phyloP scores from a whole-genome alignment of 2,888 invertebrate genomes.

The Auanema sp. region DNA sequence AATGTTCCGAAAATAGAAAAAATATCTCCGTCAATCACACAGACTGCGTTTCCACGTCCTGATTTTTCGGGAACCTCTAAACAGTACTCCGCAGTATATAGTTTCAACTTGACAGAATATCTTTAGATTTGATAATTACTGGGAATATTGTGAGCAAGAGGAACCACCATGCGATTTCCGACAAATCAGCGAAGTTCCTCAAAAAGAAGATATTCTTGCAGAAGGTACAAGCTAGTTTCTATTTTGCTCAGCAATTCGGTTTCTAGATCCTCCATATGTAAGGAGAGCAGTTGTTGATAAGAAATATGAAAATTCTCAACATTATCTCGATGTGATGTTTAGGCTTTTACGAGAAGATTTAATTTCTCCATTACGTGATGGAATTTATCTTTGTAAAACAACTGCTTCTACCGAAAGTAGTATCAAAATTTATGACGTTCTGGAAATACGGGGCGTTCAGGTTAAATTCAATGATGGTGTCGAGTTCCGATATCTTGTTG shows the following conservation, averaged over 20 bases:
- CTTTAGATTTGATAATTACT: no score
- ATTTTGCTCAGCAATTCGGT: background rate
- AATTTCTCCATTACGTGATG: slow-evolving; percentile 75
- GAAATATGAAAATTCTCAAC: slow-evolving; percentile 72
- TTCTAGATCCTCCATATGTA: slow-evolving; percentile 66
- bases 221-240: background rate
- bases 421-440: slow-evolving; percentile 27
- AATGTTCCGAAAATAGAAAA: no score
- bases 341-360: slow-evolving; percentile 80
- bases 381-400: slow-evolving; percentile 66
- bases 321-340: slow-evolving; percentile 81
- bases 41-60: no score
- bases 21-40: no score
- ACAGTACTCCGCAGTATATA: no score
- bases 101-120: no score
- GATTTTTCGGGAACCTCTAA: no score
- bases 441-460: slow-evolving; percentile 29
- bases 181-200: slow-evolving; percentile 64
- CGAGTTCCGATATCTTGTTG: slow-evolving; percentile 21
- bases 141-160: background rate
- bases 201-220: slow-evolving; percentile 58
- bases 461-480: slow-evolving; percentile 33
- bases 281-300: slow-evolving; percentile 73
- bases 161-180: slow-evolving; percentile 67
- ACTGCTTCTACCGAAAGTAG: slow-evolving; percentile 5